Base-by-base conservation (phyloP, 1,140 invertebrate species). In the Apis cerana region DNA sequence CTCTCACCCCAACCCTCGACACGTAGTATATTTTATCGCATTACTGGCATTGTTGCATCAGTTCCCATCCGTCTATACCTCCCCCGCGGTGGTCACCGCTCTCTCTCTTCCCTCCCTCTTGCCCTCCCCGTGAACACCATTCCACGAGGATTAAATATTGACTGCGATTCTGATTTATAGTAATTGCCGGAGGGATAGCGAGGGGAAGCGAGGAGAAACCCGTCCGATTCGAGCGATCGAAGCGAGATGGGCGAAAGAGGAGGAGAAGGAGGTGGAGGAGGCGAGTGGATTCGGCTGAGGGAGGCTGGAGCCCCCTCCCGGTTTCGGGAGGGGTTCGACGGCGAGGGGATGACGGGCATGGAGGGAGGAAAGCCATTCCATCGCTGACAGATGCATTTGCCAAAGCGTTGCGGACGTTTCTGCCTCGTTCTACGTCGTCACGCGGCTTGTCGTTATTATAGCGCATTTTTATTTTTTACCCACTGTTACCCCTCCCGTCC, bases 101-200 rank as follows among this genome's bases (percentile, higher is more conserved):
- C 82, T 85, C 75, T 9, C 56, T 58, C 8, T 61, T 1, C 15
- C 23, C 75, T 17, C 3, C n/a, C 61, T 56, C 74, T n/a, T 54
- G 56, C 48, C 70, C 75, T 74, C 9, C 72, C 90, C 88, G 84
- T 85, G 89, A 91, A 89, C 91, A 90, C 92, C 88, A 92, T 93
- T 92, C 91, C 90, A 89, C 90, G 90, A 91, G 92, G 93, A 93
- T 93, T 93, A 93, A 93, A 93, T 93, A 93, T 93, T 92, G 93
- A 93, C 93, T 93, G 91, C 92, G 90, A 93, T 93, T 93, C 91
- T 93, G 93, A 93, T 93, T 93, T 93, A 93, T 93, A 93, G 92
- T 93, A 93, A 93, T 93, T 93, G 93, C 92, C 89, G 90, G 72
- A 78, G 84, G 86, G 80, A 69, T 58, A 54, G 71, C 75, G 88